Base-by-base conservation (phyloP, 2,888 invertebrate species). In the Pseudococcus longispinus region DNA sequence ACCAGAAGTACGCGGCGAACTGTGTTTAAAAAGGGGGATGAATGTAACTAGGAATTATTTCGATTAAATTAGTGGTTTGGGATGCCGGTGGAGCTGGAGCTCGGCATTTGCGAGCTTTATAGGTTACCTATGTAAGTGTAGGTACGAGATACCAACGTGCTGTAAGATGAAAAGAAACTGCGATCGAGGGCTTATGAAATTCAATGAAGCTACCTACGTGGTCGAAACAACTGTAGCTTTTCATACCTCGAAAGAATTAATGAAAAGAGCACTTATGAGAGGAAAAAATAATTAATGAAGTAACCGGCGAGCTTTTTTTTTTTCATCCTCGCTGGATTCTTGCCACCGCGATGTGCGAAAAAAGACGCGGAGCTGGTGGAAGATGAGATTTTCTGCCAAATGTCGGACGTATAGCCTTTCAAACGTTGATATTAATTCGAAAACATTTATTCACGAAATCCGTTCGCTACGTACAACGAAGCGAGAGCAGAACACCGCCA, bases 201-300 rank as follows among this genome's bases (percentile, higher is more conserved):
- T 65, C 65, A 65, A 65, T 65, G 65, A 65, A 65, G 23, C 65
- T 32, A n/a, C 74, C 11, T 15, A n/a, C 51, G 44, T 29, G 74
- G 74, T 74, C 74, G 29, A 74, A 74, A 74, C 74, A 74, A 74
- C 32, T 6, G 37, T 11, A 60, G 74, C 74, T 74, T 74, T 74
- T 65, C 26, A 26, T 65, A 74, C 37, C 32, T 32, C 5, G 74
- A 74, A 74, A 74, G 74, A 29, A 32, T 74, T 74, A 37, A 37
- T 37, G 37, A 74, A 37, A 74, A 74, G 74, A 37, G 74, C 65
- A 65, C 65, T 65, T 65, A 65, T 65, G 23, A 26, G 6, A 18
- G 37, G n/a, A 74, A 74, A 74, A 74, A 74, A 74, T 74, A 74
- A 74, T 74, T 74, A 74, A 74, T 74, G 74, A 74, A 74, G 51